These are phyloP conservation scores for Hylaeus anthracinus DNA, from an alignment of 1,140 invertebrate species.

Conservation along the genomic window DNA sequence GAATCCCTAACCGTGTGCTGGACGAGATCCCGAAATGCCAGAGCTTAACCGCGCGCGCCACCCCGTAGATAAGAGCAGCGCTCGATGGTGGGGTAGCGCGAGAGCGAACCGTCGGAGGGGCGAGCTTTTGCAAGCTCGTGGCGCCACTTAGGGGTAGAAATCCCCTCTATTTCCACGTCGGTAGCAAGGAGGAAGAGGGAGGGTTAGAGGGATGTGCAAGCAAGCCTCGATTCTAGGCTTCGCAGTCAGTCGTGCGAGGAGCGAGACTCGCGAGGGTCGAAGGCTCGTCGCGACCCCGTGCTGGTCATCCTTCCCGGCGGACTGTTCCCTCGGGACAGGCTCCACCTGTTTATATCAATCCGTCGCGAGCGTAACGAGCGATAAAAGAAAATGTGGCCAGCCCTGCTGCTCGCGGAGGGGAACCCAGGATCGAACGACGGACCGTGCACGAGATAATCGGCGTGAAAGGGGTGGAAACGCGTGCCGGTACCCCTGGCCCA, in stretches of 20 bases:
- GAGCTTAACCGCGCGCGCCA: conserved; percentile 47
- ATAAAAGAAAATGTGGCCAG: conserved; percentile 12
- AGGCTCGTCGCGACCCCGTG: conserved; percentile 15
- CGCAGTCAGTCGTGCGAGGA: conserved; percentile 62
- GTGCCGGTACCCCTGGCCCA: conserved; percentile 39
- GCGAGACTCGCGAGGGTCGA: conserved; percentile 60
- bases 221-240: conserved; percentile 61
- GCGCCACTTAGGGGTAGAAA: conserved; percentile 53
- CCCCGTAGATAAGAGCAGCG: conserved; percentile 42
- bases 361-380: conserved; percentile 10
- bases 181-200: too few species aligned
- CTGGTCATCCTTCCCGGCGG: conserved; percentile 32
- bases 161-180: background rate
- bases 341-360: conserved; percentile 33
- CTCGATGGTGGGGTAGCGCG: background rate
- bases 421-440: conserved; percentile 25
- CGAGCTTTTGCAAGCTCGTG: conserved; percentile 60
- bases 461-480: conserved; percentile 21
- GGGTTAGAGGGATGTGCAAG: conserved; percentile 4
- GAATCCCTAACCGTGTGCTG: conserved; percentile 9
- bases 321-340: conserved; percentile 27
- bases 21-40: conserved; percentile 6
- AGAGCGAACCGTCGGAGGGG: conserved; percentile 3
- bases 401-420: conserved; percentile 11
- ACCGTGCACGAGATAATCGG: conserved; percentile 56